Evolutionary conservation across 2,888 invertebrate species (phyloP).

Genomic region (Phortica magna): DNA sequence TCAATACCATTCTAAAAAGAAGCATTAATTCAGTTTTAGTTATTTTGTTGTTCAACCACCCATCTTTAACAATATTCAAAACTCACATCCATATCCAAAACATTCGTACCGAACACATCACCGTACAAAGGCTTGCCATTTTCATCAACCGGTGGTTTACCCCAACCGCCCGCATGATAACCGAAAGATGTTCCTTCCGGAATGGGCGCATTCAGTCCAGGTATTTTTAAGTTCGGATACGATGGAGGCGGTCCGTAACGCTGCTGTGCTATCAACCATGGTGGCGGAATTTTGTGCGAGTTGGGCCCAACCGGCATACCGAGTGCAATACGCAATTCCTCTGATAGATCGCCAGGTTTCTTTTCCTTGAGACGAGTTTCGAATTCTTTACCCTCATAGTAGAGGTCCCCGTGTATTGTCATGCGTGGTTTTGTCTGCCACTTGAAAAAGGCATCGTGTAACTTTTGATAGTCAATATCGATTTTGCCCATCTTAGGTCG

Average conservation of each 20-base stretch:
- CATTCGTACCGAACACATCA: constrained; percentile 96
- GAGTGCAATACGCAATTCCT: constrained; percentile 95
- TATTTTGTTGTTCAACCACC: background rate
- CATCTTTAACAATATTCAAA: background rate
- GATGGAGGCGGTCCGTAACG: constrained; percentile 98
- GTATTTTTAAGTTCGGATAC: constrained; percentile 98
- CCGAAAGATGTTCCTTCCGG: constrained; percentile 99
- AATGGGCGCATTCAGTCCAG: constrained; percentile 98
- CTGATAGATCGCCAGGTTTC: constrained; percentile 98
- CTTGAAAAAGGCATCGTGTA: constrained; percentile 99
- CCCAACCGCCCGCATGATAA: constrained; percentile 99
- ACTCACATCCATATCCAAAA: constrained; percentile 84
- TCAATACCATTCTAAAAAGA: constrained; percentile 81
- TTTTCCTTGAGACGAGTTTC: constrained; percentile 98
- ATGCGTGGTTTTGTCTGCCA: constrained; percentile 99
- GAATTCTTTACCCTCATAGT: constrained; percentile 99
- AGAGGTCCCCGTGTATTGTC: constrained; percentile 99
- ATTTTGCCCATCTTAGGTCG: constrained; percentile 99
- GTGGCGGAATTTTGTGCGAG: constrained; percentile 93
- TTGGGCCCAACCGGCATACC: constrained; percentile 99
- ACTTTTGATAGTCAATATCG: constrained; percentile 99
- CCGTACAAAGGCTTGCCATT: constrained; percentile 98
- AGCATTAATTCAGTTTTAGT: constrained; percentile 18
- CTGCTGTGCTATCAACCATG: constrained; percentile 87
- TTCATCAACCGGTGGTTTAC: constrained; percentile 99